Evolutionary conservation across 2,113 vertebrate genomes (phyloP).

Genomic region (Porphyrio hochstetteri): DNA sequence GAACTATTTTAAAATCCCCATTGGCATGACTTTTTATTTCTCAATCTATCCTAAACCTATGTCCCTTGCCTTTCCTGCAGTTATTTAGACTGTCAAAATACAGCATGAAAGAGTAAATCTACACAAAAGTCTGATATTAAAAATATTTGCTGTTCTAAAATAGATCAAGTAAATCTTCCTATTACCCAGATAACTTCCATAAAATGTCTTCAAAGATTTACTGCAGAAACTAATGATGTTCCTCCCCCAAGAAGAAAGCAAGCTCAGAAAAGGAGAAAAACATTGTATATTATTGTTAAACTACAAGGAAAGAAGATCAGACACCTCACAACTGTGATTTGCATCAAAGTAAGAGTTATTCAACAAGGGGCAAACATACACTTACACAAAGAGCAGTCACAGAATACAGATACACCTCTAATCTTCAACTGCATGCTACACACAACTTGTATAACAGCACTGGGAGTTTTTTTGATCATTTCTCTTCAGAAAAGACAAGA

Average conservation of each 20-base stretch:
- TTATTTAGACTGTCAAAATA: conserved; percentile 6
- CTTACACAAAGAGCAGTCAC: neutral
- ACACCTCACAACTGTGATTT: neutral
- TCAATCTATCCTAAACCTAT: neutral
- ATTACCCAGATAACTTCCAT: neutral
- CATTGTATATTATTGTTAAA: neutral
- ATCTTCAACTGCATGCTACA: neutral
- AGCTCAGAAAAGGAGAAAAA: neutral
- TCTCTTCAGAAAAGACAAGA: neutral
- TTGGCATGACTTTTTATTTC: neutral
- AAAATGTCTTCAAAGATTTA: neutral
- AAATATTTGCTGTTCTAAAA: conserved; percentile 3
- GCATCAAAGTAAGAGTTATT: neutral
- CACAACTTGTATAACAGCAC: neutral
- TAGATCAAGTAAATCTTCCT: neutral
- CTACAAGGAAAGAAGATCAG: neutral
- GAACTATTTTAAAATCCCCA: neutral
- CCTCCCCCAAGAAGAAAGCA: neutral
- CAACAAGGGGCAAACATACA: conserved; percentile 6
- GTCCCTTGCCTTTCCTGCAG: neutral
- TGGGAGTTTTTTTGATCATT: neutral
- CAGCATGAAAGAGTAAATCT: neutral
- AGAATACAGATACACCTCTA: neutral
- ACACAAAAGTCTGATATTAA: neutral
- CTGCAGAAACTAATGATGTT: neutral